These are phyloP conservation scores for Isotomurus palustris DNA, from an alignment of 2,888 invertebrate species.

Conservation along the genomic window DNA sequence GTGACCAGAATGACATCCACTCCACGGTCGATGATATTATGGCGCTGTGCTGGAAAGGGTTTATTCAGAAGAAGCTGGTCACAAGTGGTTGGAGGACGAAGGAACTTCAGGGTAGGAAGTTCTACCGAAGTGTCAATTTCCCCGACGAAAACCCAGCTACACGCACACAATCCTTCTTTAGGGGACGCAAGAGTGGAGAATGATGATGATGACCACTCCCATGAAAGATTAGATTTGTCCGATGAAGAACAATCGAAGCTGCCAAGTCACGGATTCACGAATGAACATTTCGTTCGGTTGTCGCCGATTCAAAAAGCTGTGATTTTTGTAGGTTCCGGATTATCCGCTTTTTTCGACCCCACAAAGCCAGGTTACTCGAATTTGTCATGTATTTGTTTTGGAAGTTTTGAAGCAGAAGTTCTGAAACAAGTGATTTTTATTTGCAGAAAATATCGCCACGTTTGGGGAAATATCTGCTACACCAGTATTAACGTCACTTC, in stretches of 20 bases:
- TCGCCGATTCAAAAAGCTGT: constrained; percentile 69
- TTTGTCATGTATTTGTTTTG: no score
- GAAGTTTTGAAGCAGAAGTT: background rate
- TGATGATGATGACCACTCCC: no score
- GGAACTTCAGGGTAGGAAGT: no score
- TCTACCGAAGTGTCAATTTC: no score
- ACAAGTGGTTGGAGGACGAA: no score
- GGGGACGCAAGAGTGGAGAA: no score
- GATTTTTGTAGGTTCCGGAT: constrained; percentile 80
- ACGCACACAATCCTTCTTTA: no score
- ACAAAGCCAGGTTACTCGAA: constrained; percentile 55
- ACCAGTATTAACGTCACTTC: constrained; percentile 66
- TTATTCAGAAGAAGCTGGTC: constrained; percentile 5
- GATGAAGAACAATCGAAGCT: background rate
- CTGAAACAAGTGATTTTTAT: constrained; percentile 5
- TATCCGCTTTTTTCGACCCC: constrained; percentile 76
- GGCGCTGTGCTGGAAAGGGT: constrained; percentile 5
- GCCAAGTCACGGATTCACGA: constrained; percentile 1
- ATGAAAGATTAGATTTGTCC: no score
- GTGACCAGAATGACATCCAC: no score
- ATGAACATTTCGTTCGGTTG: constrained; percentile 25
- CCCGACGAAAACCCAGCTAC: no score
- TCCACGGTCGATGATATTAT: no score
- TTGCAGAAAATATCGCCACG: constrained; percentile 87
- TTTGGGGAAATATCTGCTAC: constrained; percentile 84